phyloP scores from a whole-genome alignment of 2,888 invertebrate species.

The Lysandra bellargus region DNA sequence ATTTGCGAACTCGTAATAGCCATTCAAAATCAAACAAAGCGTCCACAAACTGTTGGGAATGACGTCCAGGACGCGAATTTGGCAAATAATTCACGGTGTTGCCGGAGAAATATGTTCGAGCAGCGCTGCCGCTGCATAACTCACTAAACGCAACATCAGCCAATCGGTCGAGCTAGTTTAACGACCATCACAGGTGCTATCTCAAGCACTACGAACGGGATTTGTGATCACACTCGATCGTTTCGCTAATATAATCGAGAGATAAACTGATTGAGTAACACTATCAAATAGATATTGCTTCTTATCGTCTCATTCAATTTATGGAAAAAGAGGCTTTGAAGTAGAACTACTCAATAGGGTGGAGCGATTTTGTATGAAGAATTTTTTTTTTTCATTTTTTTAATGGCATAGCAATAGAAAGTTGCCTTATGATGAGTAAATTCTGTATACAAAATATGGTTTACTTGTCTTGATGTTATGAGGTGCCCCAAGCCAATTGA shows the following conservation, averaged over 20 bases:
- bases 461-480: too few species aligned
- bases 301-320: not conserved
- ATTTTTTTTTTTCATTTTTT: too few species aligned
- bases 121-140: not conserved
- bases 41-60: conserved; percentile 66
- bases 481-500: too few species aligned
- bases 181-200: conserved; percentile 10
- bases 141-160: conserved; percentile 4
- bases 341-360: too few species aligned
- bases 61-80: conserved; percentile 59
- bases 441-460: too few species aligned
- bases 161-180: conserved; percentile 11
- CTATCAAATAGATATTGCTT: not conserved
- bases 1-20: conserved; percentile 70
- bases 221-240: not conserved
- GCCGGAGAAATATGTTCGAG: conserved; percentile 9
- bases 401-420: too few species aligned
- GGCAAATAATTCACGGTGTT: conserved; percentile 46
- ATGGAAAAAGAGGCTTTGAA: too few species aligned
- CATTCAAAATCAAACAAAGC: conserved; percentile 71
- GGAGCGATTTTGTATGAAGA: too few species aligned
- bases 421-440: too few species aligned
- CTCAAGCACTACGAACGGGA: not conserved
- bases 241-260: not conserved
- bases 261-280: not conserved